These are phyloP conservation scores for Nyleta sp. DNA, from an alignment of 2,888 invertebrate genomes.

Conservation along the genomic window DNA sequence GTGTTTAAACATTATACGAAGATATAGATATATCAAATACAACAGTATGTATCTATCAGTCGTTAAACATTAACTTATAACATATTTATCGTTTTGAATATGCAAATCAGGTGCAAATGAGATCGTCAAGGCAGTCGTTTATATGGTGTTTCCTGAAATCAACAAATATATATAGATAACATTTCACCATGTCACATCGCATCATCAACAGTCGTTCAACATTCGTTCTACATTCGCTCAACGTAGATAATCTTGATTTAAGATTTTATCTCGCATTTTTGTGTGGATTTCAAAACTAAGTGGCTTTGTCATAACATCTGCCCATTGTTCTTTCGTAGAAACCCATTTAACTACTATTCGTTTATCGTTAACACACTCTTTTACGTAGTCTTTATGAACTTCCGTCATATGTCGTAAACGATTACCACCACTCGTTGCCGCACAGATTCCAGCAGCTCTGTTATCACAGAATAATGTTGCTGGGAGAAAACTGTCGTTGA, in stretches of 20 bases:
- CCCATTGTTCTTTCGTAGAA: not conserved
- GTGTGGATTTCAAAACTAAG: not conserved
- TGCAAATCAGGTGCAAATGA: too few species aligned
- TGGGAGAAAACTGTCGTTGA: not conserved
- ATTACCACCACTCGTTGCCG: not conserved
- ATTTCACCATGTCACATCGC: too few species aligned
- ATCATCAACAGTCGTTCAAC: too few species aligned
- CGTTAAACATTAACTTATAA: too few species aligned
- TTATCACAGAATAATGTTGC: not conserved
- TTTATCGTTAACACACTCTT: not conserved
- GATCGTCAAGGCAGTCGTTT: too few species aligned
- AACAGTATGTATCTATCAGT: too few species aligned
- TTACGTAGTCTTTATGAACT: not conserved
- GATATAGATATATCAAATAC: too few species aligned
- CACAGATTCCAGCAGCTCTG: not conserved
- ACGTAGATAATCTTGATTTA: not conserved
- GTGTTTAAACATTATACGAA: too few species aligned
- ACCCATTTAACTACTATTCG: not conserved
- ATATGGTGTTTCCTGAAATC: too few species aligned
- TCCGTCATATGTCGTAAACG: not conserved
- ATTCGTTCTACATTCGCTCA: too few species aligned
- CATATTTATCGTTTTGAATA: too few species aligned
- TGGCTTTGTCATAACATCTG: slow-evolving; percentile 3
- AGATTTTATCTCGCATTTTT: not conserved
- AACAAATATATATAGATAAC: too few species aligned